phyloP scores from a whole-genome alignment of 2,888 invertebrate genomes.

The Heteropelma amictum region DNA sequence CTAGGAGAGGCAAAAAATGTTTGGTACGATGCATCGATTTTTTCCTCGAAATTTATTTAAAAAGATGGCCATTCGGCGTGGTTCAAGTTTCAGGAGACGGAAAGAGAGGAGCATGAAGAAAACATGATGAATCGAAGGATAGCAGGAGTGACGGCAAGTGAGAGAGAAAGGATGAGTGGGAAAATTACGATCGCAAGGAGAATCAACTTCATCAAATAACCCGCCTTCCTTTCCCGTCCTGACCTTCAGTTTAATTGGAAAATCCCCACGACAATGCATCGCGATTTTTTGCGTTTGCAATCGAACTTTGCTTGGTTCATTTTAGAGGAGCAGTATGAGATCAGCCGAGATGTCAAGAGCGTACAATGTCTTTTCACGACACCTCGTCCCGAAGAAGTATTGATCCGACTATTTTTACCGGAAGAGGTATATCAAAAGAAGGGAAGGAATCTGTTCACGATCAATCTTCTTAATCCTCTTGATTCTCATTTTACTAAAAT shows the following conservation, averaged over 20 bases:
- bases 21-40: constrained; percentile 32
- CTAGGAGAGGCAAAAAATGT: constrained; percentile 26
- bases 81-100: constrained; percentile 26
- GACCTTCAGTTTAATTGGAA: constrained; percentile 68
- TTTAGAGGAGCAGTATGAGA: constrained; percentile 17
- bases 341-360: constrained; percentile 4
- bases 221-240: constrained; percentile 15
- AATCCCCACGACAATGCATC: constrained; percentile 69
- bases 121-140: too few relatives aligned
- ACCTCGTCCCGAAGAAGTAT: constrained; percentile 34
- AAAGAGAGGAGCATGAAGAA: too few relatives aligned
- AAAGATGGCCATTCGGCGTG: background rate
- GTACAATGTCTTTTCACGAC: constrained; percentile 11
- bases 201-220: constrained; percentile 56
- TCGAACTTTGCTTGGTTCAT: constrained; percentile 37
- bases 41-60: background rate
- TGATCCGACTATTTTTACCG: constrained; percentile 41
- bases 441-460: background rate
- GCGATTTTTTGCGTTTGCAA: constrained; percentile 54
- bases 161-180: constrained; percentile 11
- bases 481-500: too few relatives aligned
- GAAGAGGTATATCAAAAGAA: background rate
- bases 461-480: constrained; percentile 57
- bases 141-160: background rate
- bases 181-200: constrained; percentile 39